Evolutionary conservation across 37 sponge, comb jelly and placozoan genomes (phyloP).

Genomic region (Tethya wilhelma): DNA sequence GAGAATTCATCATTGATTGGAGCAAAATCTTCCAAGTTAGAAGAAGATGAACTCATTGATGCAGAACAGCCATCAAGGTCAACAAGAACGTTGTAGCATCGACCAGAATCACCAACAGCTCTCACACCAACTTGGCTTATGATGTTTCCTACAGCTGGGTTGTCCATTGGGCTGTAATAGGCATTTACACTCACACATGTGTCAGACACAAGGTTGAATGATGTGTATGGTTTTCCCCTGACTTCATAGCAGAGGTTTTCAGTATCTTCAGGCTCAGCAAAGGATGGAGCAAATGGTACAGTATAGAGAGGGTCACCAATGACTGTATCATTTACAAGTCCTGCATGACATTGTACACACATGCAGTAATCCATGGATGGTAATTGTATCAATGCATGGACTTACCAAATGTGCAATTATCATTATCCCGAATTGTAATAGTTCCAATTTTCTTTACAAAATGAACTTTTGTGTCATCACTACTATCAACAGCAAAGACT

Average conservation of each 20-base stretch:
- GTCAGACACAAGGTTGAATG: constrained; percentile 61
- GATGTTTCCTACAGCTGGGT: constrained; percentile 25
- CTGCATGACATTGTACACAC: too few relatives aligned
- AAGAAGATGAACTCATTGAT: background rate
- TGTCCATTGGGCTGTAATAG: constrained; percentile 2
- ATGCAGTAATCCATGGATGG: background rate
- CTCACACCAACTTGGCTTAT: constrained; percentile 51
- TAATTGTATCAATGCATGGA: background rate
- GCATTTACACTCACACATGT: constrained; percentile 45
- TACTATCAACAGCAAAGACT: too few relatives aligned
- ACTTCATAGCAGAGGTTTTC: constrained; percentile 53
- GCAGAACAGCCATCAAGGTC: constrained; percentile 37
- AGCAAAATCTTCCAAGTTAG: background rate
- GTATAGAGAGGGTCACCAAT: constrained; percentile 58
- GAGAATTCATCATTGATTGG: background rate
- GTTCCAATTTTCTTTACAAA: background rate
- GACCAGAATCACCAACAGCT: constrained; percentile 38
- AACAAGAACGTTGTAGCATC: constrained; percentile 39
- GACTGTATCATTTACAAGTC: constrained; percentile 48
- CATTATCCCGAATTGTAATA: background rate
- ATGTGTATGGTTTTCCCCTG: constrained; percentile 2
- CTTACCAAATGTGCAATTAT: background rate
- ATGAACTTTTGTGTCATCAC: too few relatives aligned
- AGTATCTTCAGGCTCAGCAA: background rate
- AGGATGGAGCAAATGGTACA: constrained; percentile 20